A percentile compares a stretch with the other conserved stretches of the same genome.
phyloP scores from a whole-genome alignment of 1,140 invertebrate genomes.

The Teleogryllus occipitalis region DNA sequence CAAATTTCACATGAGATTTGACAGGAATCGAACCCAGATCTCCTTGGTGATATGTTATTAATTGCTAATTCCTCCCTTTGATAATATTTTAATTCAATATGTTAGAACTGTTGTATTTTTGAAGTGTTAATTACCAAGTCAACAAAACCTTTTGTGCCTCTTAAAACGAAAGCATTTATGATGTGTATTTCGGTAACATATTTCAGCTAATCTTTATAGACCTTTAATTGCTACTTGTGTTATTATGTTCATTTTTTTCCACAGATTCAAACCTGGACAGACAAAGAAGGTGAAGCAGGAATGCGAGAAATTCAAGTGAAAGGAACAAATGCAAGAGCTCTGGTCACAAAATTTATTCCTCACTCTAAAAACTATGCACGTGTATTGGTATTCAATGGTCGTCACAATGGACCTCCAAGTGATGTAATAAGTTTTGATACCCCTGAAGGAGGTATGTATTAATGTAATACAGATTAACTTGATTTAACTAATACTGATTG shows the following conservation, averaged over 20 bases:
- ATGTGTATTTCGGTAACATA: too few species aligned
- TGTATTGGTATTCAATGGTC: constrained; percentile 84
- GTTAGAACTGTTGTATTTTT: too few species aligned
- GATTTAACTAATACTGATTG: background rate
- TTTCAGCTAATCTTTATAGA: too few species aligned
- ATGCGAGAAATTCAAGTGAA: constrained; percentile 72
- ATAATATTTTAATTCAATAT: too few species aligned
- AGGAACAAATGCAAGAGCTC: constrained; percentile 56
- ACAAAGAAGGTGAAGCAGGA: constrained; percentile 63
- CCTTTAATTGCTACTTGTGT: too few species aligned
- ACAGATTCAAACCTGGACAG: constrained; percentile 85
- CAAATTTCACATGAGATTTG: too few species aligned
- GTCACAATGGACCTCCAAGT: constrained; percentile 82
- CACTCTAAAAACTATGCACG: constrained; percentile 82
- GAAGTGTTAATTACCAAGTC: too few species aligned
- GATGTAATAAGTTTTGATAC: constrained; percentile 76
- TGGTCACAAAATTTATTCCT: constrained; percentile 82
- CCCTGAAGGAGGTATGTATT: constrained; percentile 68
- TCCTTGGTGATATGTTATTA: too few species aligned
- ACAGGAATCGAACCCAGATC: too few species aligned
- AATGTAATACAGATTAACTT: background rate
- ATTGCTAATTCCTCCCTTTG: too few species aligned
- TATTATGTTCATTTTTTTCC: constrained; percentile 11
- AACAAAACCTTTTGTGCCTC: background rate
- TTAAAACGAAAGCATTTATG: too few species aligned